phyloP scores from a whole-genome alignment of 2,113 vertebrate genomes.

The Beaufortia kweichowensis region DNA sequence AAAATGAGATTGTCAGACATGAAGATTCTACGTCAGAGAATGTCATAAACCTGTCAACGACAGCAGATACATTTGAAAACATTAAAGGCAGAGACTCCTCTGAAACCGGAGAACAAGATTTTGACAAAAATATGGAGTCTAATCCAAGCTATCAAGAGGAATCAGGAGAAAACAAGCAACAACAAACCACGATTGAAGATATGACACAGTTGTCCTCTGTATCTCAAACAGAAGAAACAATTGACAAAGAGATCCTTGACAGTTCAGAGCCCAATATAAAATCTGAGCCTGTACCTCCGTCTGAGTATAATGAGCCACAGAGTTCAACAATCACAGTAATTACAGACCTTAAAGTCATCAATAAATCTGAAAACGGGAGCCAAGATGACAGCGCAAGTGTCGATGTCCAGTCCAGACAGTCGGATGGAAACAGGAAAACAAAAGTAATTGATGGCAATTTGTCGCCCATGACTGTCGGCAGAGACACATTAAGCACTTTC shows the following conservation, averaged over 20 bases:
- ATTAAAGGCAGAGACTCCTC: constrained; percentile 12
- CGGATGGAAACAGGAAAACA: constrained; percentile 13
- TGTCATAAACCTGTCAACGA: not conserved
- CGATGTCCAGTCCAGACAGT: constrained; percentile 19
- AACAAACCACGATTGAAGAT: constrained; percentile 28
- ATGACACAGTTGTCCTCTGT: not conserved
- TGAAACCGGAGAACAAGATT: not conserved
- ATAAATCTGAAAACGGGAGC: constrained; percentile 56
- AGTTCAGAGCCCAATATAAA: constrained; percentile 17
- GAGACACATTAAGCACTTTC: constrained; percentile 59
- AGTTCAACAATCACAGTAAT: constrained; percentile 55
- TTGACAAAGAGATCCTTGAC: not conserved
- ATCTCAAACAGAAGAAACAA: constrained; percentile 31
- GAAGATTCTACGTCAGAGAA: constrained; percentile 7
- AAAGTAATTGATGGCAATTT: constrained; percentile 55
- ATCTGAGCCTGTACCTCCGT: not conserved
- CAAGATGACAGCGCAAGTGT: constrained; percentile 22
- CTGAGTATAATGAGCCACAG: constrained; percentile 22
- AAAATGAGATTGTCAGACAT: constrained; percentile 1
- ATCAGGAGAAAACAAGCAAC: constrained; percentile 12
- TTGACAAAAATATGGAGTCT: not conserved
- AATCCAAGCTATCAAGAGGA: constrained; percentile 22
- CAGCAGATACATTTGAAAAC: constrained; percentile 23
- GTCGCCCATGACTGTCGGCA: constrained; percentile 57
- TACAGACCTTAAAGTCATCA: constrained; percentile 23